Percentiles rank a stretch among this genome's conserved stretches.
phyloP scores from a whole-genome alignment of 2,888 invertebrate species.

The Stenolophus ochropezus region DNA sequence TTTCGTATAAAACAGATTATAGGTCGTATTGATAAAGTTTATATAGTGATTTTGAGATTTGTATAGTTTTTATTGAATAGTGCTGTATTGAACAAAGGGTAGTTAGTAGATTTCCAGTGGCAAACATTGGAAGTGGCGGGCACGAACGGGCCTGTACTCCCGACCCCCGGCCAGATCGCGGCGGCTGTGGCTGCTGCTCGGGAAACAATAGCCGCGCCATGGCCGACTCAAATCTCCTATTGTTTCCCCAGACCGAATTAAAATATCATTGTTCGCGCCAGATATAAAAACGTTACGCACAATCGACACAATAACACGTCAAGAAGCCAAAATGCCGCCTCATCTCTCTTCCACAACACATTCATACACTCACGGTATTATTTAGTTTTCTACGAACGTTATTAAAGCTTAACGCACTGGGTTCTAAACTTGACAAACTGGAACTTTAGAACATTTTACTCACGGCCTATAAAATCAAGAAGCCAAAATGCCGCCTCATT shows the following conservation, averaged over 20 bases:
- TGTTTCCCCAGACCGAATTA: slow-evolving; percentile 58
- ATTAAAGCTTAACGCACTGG: no score
- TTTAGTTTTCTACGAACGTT: no score
- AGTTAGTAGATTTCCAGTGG: slow-evolving; percentile 19
- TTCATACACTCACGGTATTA: neutral
- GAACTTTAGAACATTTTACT: no score
- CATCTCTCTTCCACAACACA: neutral
- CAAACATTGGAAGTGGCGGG: slow-evolving; percentile 24
- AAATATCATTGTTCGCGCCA: slow-evolving; percentile 59
- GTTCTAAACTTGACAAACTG: no score
- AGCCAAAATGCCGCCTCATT: slow-evolving; percentile 32
- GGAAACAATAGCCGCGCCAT: slow-evolving; percentile 46
- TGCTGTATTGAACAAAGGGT: neutral
- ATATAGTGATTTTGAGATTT: neutral
- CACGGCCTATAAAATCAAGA: no score
- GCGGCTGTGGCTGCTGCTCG: slow-evolving; percentile 6
- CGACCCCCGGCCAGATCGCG: neutral
- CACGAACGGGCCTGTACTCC: neutral
- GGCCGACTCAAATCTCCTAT: slow-evolving; percentile 52
- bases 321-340: slow-evolving; percentile 45
- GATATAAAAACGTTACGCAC: slow-evolving; percentile 58
- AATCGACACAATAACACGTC: slow-evolving; percentile 58
- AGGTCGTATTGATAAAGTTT: neutral
- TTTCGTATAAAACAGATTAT: neutral
- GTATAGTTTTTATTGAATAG: neutral